Conservation (phyloP, 2,797 vertebrate genomes). For the Falco cherrug region DNA sequence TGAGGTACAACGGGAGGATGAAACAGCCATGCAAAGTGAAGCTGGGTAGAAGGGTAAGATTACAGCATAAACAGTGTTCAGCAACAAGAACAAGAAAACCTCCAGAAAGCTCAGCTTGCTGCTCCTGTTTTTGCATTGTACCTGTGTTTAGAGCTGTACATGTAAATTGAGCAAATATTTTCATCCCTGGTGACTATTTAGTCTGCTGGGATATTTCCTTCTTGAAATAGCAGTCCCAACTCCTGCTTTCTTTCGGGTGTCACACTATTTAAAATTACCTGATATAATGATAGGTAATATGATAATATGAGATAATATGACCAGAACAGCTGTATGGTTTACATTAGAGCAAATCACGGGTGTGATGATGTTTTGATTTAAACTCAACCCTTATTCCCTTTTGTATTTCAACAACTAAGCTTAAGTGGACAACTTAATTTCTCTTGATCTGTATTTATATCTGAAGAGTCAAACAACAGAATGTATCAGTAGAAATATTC, state of each 20-base stretch:
- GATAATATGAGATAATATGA: background rate
- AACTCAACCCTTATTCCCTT: conserved; percentile 23
- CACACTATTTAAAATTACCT: background rate
- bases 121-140: background rate
- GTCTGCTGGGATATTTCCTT: background rate
- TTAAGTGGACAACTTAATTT: conserved; percentile 49
- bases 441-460: conserved; percentile 15
- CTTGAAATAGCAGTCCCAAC: background rate
- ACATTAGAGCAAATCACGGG: background rate
- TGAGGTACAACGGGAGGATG: background rate
- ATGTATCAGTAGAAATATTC: background rate
- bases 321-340: background rate
- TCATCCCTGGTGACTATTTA: background rate
- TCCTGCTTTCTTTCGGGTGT: background rate
- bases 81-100: background rate
- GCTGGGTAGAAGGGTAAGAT: background rate
- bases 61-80: background rate
- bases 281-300: background rate
- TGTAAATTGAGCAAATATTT: background rate
- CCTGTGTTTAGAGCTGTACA: background rate
- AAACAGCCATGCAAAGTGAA: background rate
- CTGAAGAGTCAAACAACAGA: background rate
- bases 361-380: conserved; percentile 41
- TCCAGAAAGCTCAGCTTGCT: background rate
- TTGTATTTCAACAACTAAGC: background rate